These are phyloP conservation scores for Cyrtorhinus lividipennis DNA, from an alignment of 1,140 invertebrate genomes.

Conservation along the genomic window DNA sequence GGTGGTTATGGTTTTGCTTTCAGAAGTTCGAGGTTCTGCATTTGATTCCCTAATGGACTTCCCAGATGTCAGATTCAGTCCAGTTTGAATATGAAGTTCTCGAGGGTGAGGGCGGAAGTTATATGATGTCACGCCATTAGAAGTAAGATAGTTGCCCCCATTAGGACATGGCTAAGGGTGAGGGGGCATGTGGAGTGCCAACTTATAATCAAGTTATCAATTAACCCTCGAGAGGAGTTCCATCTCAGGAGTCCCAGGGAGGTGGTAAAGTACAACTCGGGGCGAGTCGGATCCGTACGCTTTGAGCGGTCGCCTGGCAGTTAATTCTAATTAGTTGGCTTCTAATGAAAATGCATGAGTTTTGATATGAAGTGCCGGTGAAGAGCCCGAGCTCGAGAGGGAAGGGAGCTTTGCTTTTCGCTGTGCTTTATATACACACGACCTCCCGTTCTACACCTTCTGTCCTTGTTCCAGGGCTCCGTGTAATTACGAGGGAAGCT, in stretches of 20 bases:
- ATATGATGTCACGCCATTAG: background rate
- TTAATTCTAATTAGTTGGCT: constrained; percentile 17
- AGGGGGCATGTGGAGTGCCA: background rate
- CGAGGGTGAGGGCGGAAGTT: background rate
- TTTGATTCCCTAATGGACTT: background rate
- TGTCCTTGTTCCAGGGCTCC: background rate
- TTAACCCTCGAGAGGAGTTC: constrained; percentile 9
- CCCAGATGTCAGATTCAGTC: background rate
- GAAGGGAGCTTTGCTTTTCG: constrained; percentile 12
- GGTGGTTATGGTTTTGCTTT: too few relatives aligned
- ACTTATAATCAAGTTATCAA: constrained; percentile 21
- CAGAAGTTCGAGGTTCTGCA: too few relatives aligned
- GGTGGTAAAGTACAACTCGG: background rate
- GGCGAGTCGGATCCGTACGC: background rate
- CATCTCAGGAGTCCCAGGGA: background rate
- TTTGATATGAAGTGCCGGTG: constrained; percentile 20
- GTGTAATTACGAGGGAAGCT: background rate
- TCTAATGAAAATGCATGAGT: constrained; percentile 21
- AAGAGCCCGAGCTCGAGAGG: background rate
- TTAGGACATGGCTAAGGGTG: background rate
- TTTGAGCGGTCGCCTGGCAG: constrained; percentile 12
- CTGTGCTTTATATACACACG: constrained; percentile 10
- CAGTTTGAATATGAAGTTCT: background rate
- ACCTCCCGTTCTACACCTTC: background rate
- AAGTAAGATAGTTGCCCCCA: constrained; percentile 1